phyloP scores from a whole-genome alignment of 2,797 vertebrate genomes.

The Psittacula echo region DNA sequence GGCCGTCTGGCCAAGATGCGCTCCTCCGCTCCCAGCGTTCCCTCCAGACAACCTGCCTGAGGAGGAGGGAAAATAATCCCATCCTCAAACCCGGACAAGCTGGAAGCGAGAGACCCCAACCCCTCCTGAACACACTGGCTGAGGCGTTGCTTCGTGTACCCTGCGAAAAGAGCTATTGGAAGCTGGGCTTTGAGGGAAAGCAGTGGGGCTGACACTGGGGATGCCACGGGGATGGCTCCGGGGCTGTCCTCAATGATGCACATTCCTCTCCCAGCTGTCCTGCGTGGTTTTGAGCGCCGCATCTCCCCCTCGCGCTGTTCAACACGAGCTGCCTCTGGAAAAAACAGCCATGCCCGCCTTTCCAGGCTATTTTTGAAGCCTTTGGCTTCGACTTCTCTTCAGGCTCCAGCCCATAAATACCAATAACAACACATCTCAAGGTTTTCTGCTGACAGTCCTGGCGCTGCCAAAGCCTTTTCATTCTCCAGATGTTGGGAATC shows the following conservation, averaged over 20 bases:
- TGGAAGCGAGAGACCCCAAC: rapidly evolving
- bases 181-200: background rate
- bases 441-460: background rate
- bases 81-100: rapidly evolving
- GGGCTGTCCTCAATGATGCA: background rate
- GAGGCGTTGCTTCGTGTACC: rapidly evolving
- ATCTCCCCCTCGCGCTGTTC: background rate
- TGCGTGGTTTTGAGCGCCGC: background rate
- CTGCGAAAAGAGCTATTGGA: rapidly evolving
- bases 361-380: constrained; percentile 46
- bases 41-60: background rate
- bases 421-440: constrained; percentile 24
- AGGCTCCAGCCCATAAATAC: constrained; percentile 53
- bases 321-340: background rate
- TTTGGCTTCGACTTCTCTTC: background rate
- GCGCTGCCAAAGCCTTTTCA: background rate
- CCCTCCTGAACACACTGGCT: rapidly evolving
- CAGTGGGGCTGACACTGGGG: background rate
- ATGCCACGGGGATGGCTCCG: background rate
- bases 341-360: background rate
- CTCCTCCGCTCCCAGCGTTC: background rate
- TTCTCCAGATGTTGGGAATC: constrained; percentile 53
- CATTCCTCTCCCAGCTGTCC: constrained; percentile 6
- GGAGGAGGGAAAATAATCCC: background rate
- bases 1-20: constrained; percentile 44